Percentiles rank a stretch among this genome's conserved stretches.
phyloP scores from a whole-genome alignment of 1,140 invertebrate genomes.

The Microplitis demolitor region DNA sequence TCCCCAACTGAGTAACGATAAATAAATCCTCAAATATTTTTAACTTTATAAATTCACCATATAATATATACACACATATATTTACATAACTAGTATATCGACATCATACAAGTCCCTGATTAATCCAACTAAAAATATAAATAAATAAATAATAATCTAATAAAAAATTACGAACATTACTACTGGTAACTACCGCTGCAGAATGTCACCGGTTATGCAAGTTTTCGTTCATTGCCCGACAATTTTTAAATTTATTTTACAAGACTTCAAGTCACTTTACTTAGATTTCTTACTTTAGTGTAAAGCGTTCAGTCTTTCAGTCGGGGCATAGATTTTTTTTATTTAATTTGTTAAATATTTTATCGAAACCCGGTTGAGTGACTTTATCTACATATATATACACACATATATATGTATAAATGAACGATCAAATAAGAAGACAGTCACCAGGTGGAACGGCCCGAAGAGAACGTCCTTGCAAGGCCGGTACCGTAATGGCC shows the following conservation, averaged over 20 bases:
- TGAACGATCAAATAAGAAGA: neutral
- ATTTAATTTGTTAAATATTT: neutral
- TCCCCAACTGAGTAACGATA: no score
- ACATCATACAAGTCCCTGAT: neutral
- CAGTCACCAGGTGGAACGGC: conserved; percentile 1
- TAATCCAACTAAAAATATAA: neutral
- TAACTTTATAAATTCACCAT: no score
- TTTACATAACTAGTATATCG: conserved; percentile 28
- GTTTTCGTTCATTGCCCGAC: conserved; percentile 21
- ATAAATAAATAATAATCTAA: neutral
- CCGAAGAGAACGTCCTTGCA: conserved; percentile 36
- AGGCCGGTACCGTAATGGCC: conserved; percentile 26
- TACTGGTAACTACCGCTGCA: conserved; percentile 9
- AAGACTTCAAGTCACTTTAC: no score
- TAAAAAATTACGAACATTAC: neutral
- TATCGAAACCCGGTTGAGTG: no score
- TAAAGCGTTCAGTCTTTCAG: no score
- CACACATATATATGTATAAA: neutral
- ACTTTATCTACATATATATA: neutral
- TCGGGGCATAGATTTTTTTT: neutral
- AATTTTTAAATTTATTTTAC: no score
- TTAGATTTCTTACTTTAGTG: no score
- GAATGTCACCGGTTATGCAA: conserved; percentile 30
- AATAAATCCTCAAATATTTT: no score
- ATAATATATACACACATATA: neutral